A percentile compares a stretch with the other conserved stretches of the same genome.
These are phyloP conservation scores for Leptodactylus fallax DNA, from an alignment of 2,797 vertebrate species.

Conservation along the genomic window DNA sequence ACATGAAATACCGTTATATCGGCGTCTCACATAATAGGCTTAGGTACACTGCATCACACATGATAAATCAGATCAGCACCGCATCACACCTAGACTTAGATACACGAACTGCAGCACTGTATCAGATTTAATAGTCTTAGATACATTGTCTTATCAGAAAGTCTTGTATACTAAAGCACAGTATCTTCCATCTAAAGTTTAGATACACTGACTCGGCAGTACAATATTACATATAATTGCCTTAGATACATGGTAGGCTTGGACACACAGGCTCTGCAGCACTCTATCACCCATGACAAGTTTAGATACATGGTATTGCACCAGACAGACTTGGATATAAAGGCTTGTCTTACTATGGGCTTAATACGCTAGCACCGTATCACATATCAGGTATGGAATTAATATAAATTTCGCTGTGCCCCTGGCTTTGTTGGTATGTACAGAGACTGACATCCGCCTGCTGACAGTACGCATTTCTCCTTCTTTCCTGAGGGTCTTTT, in stretches of 20 bases:
- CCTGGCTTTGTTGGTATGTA: background rate
- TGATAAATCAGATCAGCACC: too few relatives aligned
- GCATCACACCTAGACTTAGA: too few relatives aligned
- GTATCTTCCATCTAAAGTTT: too few relatives aligned
- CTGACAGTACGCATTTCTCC: background rate
- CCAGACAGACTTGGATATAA: too few relatives aligned
- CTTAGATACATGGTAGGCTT: too few relatives aligned
- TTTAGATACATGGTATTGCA: background rate
- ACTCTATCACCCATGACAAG: background rate
- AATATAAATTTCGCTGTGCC: background rate
- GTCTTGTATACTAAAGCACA: too few relatives aligned
- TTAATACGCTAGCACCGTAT: background rate
- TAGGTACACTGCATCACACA: background rate
- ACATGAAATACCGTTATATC: background rate
- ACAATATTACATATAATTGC: too few relatives aligned
- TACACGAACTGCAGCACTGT: too few relatives aligned
- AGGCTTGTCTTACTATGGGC: background rate
- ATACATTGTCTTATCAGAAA: too few relatives aligned
- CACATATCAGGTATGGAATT: background rate
- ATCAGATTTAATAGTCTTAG: too few relatives aligned
- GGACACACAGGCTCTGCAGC: too few relatives aligned
- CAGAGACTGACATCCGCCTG: conserved; percentile 1
- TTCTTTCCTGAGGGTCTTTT: conserved; percentile 40
- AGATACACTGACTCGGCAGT: too few relatives aligned
- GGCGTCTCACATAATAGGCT: background rate